Evolutionary conservation across 1,140 invertebrate genomes (phyloP).

Genomic region (Drosophila kohkoa): DNA sequence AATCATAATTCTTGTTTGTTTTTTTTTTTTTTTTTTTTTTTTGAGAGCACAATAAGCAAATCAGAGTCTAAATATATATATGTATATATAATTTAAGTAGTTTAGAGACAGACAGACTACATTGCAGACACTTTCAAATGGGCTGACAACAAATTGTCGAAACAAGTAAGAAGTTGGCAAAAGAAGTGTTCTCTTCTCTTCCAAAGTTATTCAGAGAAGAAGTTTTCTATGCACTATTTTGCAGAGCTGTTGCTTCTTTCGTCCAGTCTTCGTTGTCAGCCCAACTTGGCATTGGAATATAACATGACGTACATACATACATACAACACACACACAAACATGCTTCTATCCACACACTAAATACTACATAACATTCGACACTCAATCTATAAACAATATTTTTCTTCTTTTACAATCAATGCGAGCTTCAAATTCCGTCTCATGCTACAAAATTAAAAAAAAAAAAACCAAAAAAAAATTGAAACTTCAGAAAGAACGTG

Average conservation of each 20-base stretch:
- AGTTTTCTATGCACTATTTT: neutral
- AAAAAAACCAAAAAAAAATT: conserved; percentile 28
- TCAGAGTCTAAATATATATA: conserved; percentile 51
- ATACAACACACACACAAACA: conserved; percentile 13
- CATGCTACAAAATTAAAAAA: conserved; percentile 41
- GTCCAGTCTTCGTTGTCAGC: neutral
- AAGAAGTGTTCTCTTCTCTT: neutral
- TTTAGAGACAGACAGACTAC: conserved; percentile 39
- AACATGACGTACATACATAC: conserved; percentile 17
- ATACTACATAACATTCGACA: conserved; percentile 14
- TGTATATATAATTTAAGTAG: conserved; percentile 65
- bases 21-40: conserved; percentile 68
- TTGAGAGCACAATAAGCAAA: conserved; percentile 69
- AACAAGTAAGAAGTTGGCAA: neutral
- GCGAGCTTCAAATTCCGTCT: conserved; percentile 42
- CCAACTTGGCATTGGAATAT: conserved; percentile 7
- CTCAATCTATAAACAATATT: conserved; percentile 44
- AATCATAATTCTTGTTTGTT: conserved; percentile 44
- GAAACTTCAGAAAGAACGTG: conserved; percentile 65
- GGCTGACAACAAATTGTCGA: neutral
- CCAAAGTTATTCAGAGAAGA: neutral
- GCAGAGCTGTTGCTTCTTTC: neutral
- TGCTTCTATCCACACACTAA: conserved; percentile 12
- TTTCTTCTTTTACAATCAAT: conserved; percentile 39
- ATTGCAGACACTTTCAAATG: conserved; percentile 18